phyloP scores from a whole-genome alignment of 2,888 invertebrate genomes.

The Masnerella sp. region DNA sequence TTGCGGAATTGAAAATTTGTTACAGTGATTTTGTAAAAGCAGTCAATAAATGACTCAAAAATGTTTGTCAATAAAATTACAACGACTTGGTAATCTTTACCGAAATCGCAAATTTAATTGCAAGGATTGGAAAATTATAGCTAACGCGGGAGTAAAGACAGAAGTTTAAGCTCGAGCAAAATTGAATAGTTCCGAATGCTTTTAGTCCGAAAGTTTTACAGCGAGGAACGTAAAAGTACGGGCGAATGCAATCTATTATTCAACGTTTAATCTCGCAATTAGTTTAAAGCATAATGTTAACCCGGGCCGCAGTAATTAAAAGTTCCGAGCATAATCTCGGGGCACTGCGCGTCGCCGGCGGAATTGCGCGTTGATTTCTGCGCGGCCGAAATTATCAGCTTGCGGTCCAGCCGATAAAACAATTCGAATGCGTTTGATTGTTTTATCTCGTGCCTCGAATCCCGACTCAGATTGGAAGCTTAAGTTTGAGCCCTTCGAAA shows the following conservation, averaged over 20 bases:
- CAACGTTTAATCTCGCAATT: conserved; percentile 27
- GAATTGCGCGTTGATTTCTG: conserved; percentile 28
- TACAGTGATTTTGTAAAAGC: too few species aligned
- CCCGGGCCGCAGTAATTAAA: conserved; percentile 32
- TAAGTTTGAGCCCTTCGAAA: conserved; percentile 12
- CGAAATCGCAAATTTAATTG: too few species aligned
- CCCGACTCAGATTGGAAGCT: conserved; percentile 10
- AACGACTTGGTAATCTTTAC: too few species aligned
- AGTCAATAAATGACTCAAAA: too few species aligned
- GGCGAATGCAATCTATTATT: conserved; percentile 8
- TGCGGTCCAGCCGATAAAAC: conserved; percentile 23
- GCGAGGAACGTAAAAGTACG: background rate
- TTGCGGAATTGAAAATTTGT: too few species aligned
- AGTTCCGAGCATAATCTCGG: conserved; percentile 28
- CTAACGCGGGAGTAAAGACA: too few species aligned
- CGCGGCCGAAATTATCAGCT: conserved; percentile 22
- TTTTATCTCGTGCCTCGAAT: conserved; percentile 21
- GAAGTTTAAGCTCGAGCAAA: too few species aligned
- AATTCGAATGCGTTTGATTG: conserved; percentile 22
- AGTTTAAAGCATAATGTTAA: conserved; percentile 25
- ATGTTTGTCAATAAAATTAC: too few species aligned
- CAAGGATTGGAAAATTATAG: too few species aligned
- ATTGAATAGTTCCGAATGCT: background rate
- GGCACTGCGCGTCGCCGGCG: conserved; percentile 14
- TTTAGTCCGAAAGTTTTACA: conserved; percentile 1